A percentile compares a stretch with the other conserved stretches of the same genome.
These are phyloP conservation scores for Callionymus lyra DNA, from an alignment of 2,113 vertebrate species.

Conservation along the genomic window DNA sequence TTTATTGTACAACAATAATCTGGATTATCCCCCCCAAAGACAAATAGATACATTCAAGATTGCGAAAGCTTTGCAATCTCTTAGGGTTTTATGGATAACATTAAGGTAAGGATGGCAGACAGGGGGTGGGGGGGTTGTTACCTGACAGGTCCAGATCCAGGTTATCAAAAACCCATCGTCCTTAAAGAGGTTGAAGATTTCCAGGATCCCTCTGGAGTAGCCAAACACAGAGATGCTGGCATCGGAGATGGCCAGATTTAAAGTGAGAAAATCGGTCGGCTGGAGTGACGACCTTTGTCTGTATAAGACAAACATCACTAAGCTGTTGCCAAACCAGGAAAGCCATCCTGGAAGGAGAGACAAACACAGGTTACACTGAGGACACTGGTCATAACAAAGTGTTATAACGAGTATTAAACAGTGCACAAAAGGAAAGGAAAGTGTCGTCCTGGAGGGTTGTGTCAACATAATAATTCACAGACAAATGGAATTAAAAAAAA, in stretches of 20 bases:
- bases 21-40: constrained; percentile 8
- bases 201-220: constrained; percentile 77
- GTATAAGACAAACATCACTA: constrained; percentile 78
- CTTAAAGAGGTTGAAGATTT: constrained; percentile 79
- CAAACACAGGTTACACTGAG: background rate
- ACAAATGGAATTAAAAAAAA: no score
- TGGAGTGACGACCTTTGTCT: constrained; percentile 73
- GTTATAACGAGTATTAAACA: no score
- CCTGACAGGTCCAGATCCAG: constrained; percentile 80
- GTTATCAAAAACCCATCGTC: constrained; percentile 76
- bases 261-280: constrained; percentile 76
- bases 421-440: no score
- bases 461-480: no score
- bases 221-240: constrained; percentile 77
- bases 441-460: no score
- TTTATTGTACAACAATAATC: constrained; percentile 28
- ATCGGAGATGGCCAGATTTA: constrained; percentile 77
- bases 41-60: constrained; percentile 1
- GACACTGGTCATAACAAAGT: no score
- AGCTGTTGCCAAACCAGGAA: constrained; percentile 82
- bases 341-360: constrained; percentile 70
- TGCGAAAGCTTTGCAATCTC: constrained; percentile 1
- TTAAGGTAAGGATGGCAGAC: background rate
- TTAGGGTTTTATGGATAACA: background rate
- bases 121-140: constrained; percentile 39